These are phyloP conservation scores for Platyscapa corneri DNA, from an alignment of 1,140 invertebrate genomes.

Conservation along the genomic window DNA sequence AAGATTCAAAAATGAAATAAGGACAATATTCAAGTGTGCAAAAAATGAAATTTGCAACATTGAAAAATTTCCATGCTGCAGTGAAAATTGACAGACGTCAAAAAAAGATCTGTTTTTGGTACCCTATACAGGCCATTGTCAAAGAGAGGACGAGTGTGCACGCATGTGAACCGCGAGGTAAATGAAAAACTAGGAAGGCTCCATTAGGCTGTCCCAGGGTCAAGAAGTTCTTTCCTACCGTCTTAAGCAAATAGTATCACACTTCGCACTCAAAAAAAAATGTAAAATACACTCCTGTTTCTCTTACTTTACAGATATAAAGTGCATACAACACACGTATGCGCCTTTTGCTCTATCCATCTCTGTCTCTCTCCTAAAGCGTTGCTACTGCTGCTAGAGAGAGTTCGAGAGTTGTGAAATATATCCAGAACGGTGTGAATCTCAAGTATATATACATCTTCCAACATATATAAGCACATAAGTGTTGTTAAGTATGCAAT, in stretches of 20 bases:
- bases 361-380: background rate
- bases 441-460: background rate
- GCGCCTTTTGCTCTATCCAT: background rate
- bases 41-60: background rate
- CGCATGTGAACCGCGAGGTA: background rate
- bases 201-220: background rate
- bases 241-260: background rate
- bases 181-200: background rate
- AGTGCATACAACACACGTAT: slow-evolving; percentile 16
- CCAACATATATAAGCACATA: background rate
- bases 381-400: slow-evolving; percentile 19
- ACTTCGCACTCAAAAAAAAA: background rate
- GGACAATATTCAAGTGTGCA: too few species aligned
- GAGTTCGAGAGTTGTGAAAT: slow-evolving; percentile 27
- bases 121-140: background rate
- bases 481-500: background rate
- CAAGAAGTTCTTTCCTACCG: slow-evolving; percentile 7
- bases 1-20: background rate
- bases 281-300: slow-evolving; percentile 14
- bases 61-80: slow-evolving; percentile 1
- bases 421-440: slow-evolving; percentile 17
- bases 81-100: background rate
- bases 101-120: background rate
- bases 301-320: background rate
- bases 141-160: background rate